These are phyloP conservation scores for Neogale vison DNA, from an alignment of 2,113 vertebrate genomes.

Conservation along the genomic window DNA sequence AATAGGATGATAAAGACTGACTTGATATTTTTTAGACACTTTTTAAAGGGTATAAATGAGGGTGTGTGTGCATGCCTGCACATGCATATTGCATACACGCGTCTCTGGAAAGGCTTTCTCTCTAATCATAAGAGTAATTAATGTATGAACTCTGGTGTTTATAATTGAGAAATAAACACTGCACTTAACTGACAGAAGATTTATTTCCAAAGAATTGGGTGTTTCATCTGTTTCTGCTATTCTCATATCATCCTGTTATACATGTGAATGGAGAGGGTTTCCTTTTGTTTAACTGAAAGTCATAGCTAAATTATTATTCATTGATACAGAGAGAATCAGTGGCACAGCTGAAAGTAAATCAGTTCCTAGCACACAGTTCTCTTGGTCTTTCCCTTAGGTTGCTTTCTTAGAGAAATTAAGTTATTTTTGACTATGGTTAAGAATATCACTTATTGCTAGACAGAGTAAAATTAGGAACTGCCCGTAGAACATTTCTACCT, in stretches of 20 bases:
- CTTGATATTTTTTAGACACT: neutral
- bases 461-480: constrained; percentile 32
- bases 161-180: constrained; percentile 25
- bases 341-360: neutral
- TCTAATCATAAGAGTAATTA: neutral
- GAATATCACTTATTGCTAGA: constrained; percentile 8
- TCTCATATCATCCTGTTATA: constrained; percentile 12
- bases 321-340: neutral
- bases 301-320: constrained; percentile 28
- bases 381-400: constrained; percentile 21
- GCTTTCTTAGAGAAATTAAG: constrained; percentile 48
- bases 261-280: neutral
- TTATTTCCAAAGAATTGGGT: neutral
- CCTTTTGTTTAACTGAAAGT: constrained; percentile 33
- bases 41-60: neutral
- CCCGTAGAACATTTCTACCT: neutral
- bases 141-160: constrained; percentile 10
- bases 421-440: constrained; percentile 41
- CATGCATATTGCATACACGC: neutral
- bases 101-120: constrained; percentile 24
- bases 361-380: neutral
- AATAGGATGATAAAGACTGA: neutral
- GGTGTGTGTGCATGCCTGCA: neutral
- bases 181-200: neutral
- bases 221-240: constrained; percentile 1